phyloP scores from a whole-genome alignment of 2,888 invertebrate species.

The Pelosia muscerda region DNA sequence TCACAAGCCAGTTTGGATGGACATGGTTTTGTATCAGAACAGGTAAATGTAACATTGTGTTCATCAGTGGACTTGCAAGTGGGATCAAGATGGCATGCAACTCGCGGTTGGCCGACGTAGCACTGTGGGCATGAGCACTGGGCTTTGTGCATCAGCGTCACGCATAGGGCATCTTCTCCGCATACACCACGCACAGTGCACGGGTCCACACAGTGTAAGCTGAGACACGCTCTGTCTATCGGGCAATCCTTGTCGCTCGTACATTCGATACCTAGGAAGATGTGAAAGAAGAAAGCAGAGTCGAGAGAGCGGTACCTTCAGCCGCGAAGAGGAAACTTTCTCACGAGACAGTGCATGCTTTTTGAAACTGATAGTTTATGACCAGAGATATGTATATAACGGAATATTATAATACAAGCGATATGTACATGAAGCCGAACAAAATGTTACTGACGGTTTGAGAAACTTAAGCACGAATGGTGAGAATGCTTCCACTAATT shows the following conservation, averaged over 20 bases:
- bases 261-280: conserved; percentile 93
- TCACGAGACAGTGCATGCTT: conserved; percentile 91
- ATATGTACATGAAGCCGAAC: conserved; percentile 88
- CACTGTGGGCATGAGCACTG: conserved; percentile 96
- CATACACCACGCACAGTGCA: conserved; percentile 96
- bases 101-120: conserved; percentile 93
- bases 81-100: conserved; percentile 92
- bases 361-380: conserved; percentile 86
- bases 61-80: conserved; percentile 90
- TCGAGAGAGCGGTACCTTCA: conserved; percentile 93
- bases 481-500: conserved; percentile 87
- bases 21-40: conserved; percentile 90
- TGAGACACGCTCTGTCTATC: conserved; percentile 96
- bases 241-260: conserved; percentile 96
- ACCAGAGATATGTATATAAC: conserved; percentile 84
- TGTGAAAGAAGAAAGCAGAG: conserved; percentile 87
- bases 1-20: conserved; percentile 92
- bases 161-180: conserved; percentile 95
- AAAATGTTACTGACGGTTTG: conserved; percentile 84
- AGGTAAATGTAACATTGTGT: conserved; percentile 87
- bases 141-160: conserved; percentile 93
- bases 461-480: conserved; percentile 86
- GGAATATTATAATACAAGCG: conserved; percentile 88
- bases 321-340: conserved; percentile 95
- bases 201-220: conserved; percentile 96